Base-by-base conservation (phyloP, 2,797 vertebrate genomes). In the Argyrosomus regius region DNA sequence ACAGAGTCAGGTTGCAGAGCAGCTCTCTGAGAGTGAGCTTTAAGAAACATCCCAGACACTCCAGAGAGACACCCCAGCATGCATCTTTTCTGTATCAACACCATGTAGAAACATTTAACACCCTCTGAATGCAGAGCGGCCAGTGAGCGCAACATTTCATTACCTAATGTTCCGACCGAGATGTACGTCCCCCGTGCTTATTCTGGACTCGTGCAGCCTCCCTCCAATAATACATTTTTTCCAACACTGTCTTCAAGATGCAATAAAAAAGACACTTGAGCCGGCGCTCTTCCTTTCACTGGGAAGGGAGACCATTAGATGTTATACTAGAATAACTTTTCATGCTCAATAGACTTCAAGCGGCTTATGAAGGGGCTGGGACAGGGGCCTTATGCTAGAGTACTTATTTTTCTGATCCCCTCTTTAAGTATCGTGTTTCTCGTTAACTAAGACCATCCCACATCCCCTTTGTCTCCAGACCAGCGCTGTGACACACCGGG, bases 251-350 rank as follows among this genome's bases (percentile, higher is more conserved):
- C 92, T 92, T 94, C 91, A 85, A 89, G 85, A 88, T 76, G 90
- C 90, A 93, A 93, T 94, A 94, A 94, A 95, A 93, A 80, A 85
- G 92, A 93, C 89, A 95, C 89, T 93, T 75, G 86, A 93, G 87
- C 87, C 81, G 61, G 62, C 22, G 56, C 84, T 92, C 93, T 92
- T 89, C 80, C 84, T 94, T 94, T 92, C 89, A 92, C 90, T 89
- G 87, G 88, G 91, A 91, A 82, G 71, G 72, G 84, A 94, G 91
- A 91, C 92, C 85, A 94, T 96, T 94, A 94, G 93, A 95, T 94
- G 94, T 94, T 94, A 90, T 91, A 94, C 93, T 93, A 92, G 90
- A 95, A 95, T 92, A 95, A 95, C 94, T 92, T 94, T 92, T 95
- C 93, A 95, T 91, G 95, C 94, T 93, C 92, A 93, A 95, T 95